phyloP scores from a whole-genome alignment of 2,113 vertebrate species.

The Microtus montanus region DNA sequence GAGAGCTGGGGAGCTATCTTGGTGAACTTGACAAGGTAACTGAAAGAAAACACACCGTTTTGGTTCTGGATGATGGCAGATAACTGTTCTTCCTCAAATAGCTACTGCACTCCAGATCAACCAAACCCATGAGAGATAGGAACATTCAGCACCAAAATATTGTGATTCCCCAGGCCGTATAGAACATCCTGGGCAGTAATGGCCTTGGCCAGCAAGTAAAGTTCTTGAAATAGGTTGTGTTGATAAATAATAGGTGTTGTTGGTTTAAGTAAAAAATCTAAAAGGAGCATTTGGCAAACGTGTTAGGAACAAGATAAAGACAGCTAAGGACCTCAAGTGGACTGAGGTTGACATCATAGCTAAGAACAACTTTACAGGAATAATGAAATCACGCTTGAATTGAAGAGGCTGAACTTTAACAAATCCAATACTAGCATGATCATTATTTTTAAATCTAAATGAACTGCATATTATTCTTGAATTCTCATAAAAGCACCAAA shows the following conservation, averaged over 20 bases:
- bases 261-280: background rate
- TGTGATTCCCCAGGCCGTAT: background rate
- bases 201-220: background rate
- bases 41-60: constrained; percentile 60
- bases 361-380: background rate
- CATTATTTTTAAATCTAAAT: background rate
- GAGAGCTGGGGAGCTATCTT: constrained; percentile 65
- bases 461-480: background rate
- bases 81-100: background rate
- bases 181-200: background rate
- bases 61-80: background rate
- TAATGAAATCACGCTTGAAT: background rate
- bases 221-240: background rate
- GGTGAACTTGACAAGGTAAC: constrained; percentile 59
- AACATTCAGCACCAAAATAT: background rate
- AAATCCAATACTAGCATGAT: background rate
- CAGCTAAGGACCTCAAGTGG: background rate
- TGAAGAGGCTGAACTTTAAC: background rate
- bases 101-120: background rate
- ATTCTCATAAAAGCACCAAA: background rate
- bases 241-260: background rate
- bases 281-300: constrained; percentile 14
- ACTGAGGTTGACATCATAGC: background rate
- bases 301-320: constrained; percentile 8
- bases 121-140: background rate